Evolutionary conservation across 2,888 invertebrate species (phyloP).

Genomic region (Cataglyphis albicans): DNA sequence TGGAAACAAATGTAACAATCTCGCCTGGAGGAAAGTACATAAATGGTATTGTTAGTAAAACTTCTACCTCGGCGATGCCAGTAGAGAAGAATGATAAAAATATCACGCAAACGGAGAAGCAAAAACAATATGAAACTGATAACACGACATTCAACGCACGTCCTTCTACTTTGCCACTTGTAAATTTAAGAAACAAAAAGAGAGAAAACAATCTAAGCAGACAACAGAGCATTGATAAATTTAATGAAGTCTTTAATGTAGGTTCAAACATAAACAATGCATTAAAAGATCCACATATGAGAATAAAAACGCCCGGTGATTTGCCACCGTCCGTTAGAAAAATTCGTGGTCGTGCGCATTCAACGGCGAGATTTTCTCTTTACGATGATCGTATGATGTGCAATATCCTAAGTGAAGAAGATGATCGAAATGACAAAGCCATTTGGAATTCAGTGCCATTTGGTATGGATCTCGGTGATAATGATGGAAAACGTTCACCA

Average conservation of each 20-base stretch:
- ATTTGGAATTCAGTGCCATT: conserved; percentile 83
- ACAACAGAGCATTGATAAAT: conserved; percentile 92
- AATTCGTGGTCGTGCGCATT: conserved; percentile 89
- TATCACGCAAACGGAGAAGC: conserved; percentile 76
- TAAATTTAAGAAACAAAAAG: conserved; percentile 74
- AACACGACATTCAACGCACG: conserved; percentile 79
- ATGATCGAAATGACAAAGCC: conserved; percentile 77
- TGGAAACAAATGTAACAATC: conserved; percentile 86
- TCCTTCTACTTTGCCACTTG: conserved; percentile 86
- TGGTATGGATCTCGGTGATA: conserved; percentile 81
- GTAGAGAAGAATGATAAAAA: conserved; percentile 83
- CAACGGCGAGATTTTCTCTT: conserved; percentile 91
- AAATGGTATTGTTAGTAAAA: conserved; percentile 81
- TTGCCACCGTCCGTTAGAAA: conserved; percentile 92
- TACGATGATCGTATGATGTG: conserved; percentile 97
- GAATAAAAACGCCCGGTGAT: conserved; percentile 94
- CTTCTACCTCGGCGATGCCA: conserved; percentile 82
- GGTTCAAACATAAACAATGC: conserved; percentile 89
- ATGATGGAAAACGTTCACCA: conserved; percentile 72
- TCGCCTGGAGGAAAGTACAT: conserved; percentile 83
- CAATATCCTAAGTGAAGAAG: conserved; percentile 86
- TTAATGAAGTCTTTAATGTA: conserved; percentile 91
- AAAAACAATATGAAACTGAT: conserved; percentile 70
- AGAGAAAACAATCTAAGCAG: conserved; percentile 86
- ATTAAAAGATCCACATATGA: conserved; percentile 91